phyloP scores from a whole-genome alignment of 2,113 vertebrate genomes.

The Uropsilus gracilis region DNA sequence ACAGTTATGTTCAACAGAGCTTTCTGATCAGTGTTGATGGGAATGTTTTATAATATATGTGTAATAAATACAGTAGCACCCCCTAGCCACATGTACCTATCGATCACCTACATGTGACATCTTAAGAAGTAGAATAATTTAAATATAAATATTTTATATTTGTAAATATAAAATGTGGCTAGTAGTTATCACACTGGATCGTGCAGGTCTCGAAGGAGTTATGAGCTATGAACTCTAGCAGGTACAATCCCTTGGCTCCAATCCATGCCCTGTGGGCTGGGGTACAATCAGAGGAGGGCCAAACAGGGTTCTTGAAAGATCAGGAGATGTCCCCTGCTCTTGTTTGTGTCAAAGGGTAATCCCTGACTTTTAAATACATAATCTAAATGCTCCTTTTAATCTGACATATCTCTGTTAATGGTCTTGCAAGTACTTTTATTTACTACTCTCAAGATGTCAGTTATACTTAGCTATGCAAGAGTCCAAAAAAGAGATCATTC shows the following conservation, averaged over 20 bases:
- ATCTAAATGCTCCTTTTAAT: background rate
- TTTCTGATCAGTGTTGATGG: background rate
- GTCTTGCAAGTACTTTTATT: background rate
- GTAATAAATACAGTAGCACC: background rate
- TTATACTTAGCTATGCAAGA: background rate
- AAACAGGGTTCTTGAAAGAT: background rate
- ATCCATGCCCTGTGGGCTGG: rapidly evolving
- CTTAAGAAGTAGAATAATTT: background rate
- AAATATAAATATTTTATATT: background rate
- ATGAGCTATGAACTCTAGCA: background rate
- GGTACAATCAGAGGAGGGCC: background rate
- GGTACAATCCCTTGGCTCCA: background rate
- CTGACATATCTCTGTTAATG: background rate
- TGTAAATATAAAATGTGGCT: no score
- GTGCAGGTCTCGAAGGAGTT: background rate
- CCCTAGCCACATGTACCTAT: background rate
- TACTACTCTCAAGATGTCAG: background rate
- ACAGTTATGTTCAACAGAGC: background rate
- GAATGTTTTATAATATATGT: background rate
- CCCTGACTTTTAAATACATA: background rate
- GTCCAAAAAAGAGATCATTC: background rate
- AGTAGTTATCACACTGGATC: background rate
- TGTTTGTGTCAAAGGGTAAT: background rate
- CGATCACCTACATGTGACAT: background rate
- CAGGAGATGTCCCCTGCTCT: no score